Base-by-base conservation (phyloP, 2,888 invertebrate species). In the Ectobius pallidus region DNA sequence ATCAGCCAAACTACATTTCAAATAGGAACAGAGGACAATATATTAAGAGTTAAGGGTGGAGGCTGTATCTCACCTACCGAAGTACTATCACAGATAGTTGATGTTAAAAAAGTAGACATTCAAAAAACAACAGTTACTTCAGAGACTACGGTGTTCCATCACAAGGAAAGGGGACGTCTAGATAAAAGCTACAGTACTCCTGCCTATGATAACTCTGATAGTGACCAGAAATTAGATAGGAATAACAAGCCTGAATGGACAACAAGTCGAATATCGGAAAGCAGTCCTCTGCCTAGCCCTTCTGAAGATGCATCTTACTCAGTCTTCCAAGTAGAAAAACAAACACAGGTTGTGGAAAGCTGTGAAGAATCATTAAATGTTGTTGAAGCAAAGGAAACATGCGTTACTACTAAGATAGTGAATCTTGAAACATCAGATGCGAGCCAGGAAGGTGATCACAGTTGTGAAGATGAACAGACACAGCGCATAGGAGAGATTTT, bases 141-240 rank as follows among this genome's bases (percentile, higher is more conserved):
- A 32, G 62, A 62, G 20, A 18, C 14, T 22, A 22, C 62, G 32
- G 62, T 20, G 14, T 72, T 34, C 18, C 18, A 25, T 16, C 32
- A 32, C 9, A 81, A 81, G 71, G 82, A 82, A 61, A 81, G 87
- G 34, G 90, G 90, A 1, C 87, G 88, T 76, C 83, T 93, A 68
- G 93, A 94, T 83, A 93, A 94, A 83, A 91, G 91, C 78, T 89
- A 91, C 81, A 93, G 93, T 77, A 92, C 93, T n/a, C 93, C 93
- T 1, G 92, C 92, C 0, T 93, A 93, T 82, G 92, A 92, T 82
- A 85, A 86, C 75, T 78, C 22, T 27, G 44, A 42, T 14, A 62
- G 58, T 30, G 46, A 46, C 20, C 18, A n/a, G 20, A 11, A 1
- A 2, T 1, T 18, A 20, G 25, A 2, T 14, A 25, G 25, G 14